A percentile compares a stretch with the other conserved stretches of the same genome.
Conservation (phyloP, 2,888 invertebrate species). For the Zele albiditarsus region DNA sequence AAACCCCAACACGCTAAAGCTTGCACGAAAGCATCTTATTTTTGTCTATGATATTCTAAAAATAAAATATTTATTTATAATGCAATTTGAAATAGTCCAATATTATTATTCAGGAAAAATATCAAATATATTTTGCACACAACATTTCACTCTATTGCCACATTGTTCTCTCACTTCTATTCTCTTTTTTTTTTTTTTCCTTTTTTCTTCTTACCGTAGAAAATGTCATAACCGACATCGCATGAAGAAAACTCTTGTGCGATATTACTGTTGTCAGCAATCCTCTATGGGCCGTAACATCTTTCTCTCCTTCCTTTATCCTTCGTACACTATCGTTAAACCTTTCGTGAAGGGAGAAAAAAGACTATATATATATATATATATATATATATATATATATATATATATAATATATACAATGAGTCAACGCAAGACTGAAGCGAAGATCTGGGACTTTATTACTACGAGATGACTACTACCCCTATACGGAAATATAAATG, state of each 20-base stretch:
- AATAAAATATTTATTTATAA: too few species aligned
- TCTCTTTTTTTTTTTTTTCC: neutral
- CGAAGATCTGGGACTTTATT: neutral
- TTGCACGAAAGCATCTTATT: too few species aligned
- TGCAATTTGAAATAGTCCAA: too few species aligned
- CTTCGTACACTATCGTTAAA: neutral
- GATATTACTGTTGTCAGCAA: slow-evolving; percentile 20
- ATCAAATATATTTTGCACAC: too few species aligned
- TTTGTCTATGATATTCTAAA: too few species aligned
- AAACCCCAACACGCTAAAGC: too few species aligned
- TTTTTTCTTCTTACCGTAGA: neutral
- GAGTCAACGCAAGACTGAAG: neutral
- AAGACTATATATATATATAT: neutral
- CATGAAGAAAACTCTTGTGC: slow-evolving; percentile 20
- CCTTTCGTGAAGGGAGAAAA: neutral
- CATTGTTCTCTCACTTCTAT: neutral
- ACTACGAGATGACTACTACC: neutral
- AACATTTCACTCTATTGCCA: neutral
- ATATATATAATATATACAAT: neutral
- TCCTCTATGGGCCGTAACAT: slow-evolving; percentile 5
- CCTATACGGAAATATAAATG: neutral
- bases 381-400: neutral
- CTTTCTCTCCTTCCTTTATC: neutral
- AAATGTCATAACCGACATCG: slow-evolving; percentile 20
- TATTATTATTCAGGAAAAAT: too few species aligned